Percentiles rank a stretch among this genome's conserved stretches.
phyloP scores from a whole-genome alignment of 1,140 invertebrate genomes.

The Eumaeus atala region DNA sequence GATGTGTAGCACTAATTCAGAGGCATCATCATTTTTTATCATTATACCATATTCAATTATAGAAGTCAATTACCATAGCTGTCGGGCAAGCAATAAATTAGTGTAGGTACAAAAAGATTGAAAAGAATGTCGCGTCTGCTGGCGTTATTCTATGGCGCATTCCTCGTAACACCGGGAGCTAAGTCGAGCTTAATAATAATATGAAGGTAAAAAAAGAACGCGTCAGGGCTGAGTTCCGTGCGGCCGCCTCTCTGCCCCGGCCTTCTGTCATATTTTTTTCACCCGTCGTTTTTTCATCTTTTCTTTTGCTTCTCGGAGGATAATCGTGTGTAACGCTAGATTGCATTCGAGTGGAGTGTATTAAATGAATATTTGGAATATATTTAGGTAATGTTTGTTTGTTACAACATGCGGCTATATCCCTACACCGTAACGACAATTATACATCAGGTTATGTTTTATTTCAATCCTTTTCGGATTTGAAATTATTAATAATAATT shows the following conservation, averaged over 20 bases:
- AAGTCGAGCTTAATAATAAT: conserved; percentile 64
- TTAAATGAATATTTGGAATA: conserved; percentile 39
- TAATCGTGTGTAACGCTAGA: conserved; percentile 66
- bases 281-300: conserved; percentile 35
- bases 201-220: conserved; percentile 67
- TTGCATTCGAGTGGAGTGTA: conserved; percentile 43
- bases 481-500: too few species aligned
- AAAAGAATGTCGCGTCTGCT: conserved; percentile 42
- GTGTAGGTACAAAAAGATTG: conserved; percentile 22
- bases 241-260: conserved; percentile 40
- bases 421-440: too few species aligned
- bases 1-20: conserved; percentile 8
- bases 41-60: conserved; percentile 27
- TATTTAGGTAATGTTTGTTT: conserved; percentile 4
- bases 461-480: too few species aligned
- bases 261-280: conserved; percentile 59
- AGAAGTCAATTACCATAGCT: conserved; percentile 31
- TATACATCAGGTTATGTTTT: too few species aligned
- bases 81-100: conserved; percentile 22
- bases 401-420: too few species aligned
- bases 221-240: conserved; percentile 54
- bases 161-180: conserved; percentile 72
- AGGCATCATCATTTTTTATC: conserved; percentile 21
- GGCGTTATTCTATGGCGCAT: conserved; percentile 53
- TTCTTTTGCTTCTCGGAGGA: conserved; percentile 35